These are phyloP conservation scores for Serrognathus titanus DNA, from an alignment of 2,888 invertebrate species.

Conservation along the genomic window DNA sequence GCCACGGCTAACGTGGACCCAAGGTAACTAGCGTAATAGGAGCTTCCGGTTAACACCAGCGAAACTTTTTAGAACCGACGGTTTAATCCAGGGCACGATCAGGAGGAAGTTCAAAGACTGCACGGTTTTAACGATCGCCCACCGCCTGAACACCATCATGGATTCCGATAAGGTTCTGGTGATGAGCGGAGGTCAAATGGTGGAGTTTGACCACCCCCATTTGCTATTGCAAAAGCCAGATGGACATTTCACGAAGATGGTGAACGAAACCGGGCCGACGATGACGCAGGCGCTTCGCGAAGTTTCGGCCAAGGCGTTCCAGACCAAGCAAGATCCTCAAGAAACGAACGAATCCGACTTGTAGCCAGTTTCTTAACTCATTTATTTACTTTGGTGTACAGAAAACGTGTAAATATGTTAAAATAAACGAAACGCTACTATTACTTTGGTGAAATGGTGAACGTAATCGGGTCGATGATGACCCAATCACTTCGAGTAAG, in stretches of 20 bases:
- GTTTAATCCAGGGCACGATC: constrained; percentile 74
- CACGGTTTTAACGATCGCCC: constrained; percentile 79
- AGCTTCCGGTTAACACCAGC: constrained; percentile 60
- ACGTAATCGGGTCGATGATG: constrained; percentile 60
- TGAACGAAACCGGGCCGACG: constrained; percentile 63
- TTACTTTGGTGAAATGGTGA: constrained; percentile 63
- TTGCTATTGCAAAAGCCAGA: constrained; percentile 54
- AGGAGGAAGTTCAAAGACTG: constrained; percentile 69
- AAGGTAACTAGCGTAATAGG: constrained; percentile 60
- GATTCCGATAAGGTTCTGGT: constrained; percentile 79
- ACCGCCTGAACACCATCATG: constrained; percentile 79
- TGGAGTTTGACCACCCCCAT: constrained; percentile 77
- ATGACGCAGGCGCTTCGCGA: constrained; percentile 30
- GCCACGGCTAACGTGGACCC: constrained; percentile 90
- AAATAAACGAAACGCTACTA: neutral
- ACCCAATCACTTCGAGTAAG: constrained; percentile 22
- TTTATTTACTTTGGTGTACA: too few species aligned
- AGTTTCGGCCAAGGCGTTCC: constrained; percentile 19
- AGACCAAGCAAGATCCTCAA: neutral
- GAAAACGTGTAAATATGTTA: neutral
- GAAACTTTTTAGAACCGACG: constrained; percentile 56
- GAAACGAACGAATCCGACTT: neutral
- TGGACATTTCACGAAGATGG: constrained; percentile 63
- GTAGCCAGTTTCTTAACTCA: too few species aligned
- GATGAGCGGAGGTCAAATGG: constrained; percentile 71